These are phyloP conservation scores for Nemapogon koenigi DNA, from an alignment of 2,888 invertebrate genomes.

Conservation along the genomic window DNA sequence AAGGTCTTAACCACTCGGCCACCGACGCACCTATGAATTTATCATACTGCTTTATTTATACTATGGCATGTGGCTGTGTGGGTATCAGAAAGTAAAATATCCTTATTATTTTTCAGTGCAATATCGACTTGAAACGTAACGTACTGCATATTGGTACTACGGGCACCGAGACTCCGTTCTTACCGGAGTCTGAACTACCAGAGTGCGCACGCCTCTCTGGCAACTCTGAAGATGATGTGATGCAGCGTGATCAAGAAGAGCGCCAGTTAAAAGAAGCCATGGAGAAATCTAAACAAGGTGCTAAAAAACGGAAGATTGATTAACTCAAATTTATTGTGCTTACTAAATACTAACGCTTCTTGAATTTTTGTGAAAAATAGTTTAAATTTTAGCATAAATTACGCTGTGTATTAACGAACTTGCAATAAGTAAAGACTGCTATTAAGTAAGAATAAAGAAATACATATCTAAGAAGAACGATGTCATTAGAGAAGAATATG, in stretches of 20 bases:
- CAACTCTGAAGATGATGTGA: slow-evolving; percentile 68
- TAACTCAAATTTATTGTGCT: background rate
- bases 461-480: too few species aligned
- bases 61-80: too few species aligned
- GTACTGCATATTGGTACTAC: slow-evolving; percentile 93
- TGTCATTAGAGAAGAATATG: too few species aligned
- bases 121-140: slow-evolving; percentile 89
- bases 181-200: slow-evolving; percentile 71
- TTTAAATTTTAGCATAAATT: too few species aligned
- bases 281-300: slow-evolving; percentile 68
- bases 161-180: slow-evolving; percentile 87
- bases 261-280: slow-evolving; percentile 74
- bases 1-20: too few species aligned
- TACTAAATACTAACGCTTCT: background rate
- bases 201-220: slow-evolving; percentile 84
- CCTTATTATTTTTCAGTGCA: slow-evolving; percentile 66
- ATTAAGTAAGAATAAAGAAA: background rate
- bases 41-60: too few species aligned
- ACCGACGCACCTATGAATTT: too few species aligned
- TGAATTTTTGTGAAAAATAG: too few species aligned
- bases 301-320: slow-evolving; percentile 4
- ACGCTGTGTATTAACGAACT: background rate
- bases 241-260: slow-evolving; percentile 63
- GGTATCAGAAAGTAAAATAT: too few species aligned
- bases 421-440: background rate